Percentiles rank a stretch among this genome's conserved stretches.
phyloP scores from a whole-genome alignment of 2,113 vertebrate genomes.

The Gymnocephalus cernua region DNA sequence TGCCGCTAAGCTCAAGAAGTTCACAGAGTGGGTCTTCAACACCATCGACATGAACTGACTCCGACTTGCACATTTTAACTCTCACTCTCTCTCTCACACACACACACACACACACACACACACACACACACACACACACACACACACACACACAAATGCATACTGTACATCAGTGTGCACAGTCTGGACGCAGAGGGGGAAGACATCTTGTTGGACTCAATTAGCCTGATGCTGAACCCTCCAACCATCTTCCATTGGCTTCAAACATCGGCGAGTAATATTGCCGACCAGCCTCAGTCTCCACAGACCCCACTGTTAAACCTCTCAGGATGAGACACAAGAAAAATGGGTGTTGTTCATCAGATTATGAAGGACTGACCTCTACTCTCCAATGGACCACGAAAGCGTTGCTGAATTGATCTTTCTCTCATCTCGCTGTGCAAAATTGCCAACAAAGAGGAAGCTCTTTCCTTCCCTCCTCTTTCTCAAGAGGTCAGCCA shows the following conservation, averaged over 20 bases:
- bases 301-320: constrained; percentile 20
- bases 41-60: constrained; percentile 98
- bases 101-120: neutral
- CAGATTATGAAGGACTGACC: constrained; percentile 25
- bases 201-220: neutral
- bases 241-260: constrained; percentile 25
- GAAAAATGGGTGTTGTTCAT: constrained; percentile 22
- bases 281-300: neutral
- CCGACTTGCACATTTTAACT: neutral
- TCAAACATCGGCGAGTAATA: constrained; percentile 16
- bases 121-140: neutral
- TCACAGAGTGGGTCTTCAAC: constrained; percentile 99
- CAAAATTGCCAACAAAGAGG: constrained; percentile 35
- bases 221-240: constrained; percentile 3
- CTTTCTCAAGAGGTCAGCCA: constrained; percentile 1
- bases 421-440: constrained; percentile 33
- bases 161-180: constrained; percentile 37
- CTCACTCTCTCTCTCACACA: neutral
- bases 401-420: constrained; percentile 7
- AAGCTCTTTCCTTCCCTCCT: neutral
- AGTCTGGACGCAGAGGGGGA: constrained; percentile 23
- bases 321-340: constrained; percentile 51
- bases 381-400: neutral
- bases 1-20: constrained; percentile 97
- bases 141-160: constrained; percentile 5